Base-by-base conservation (phyloP, 2,888 invertebrate genomes). In the Protonemura montana region DNA sequence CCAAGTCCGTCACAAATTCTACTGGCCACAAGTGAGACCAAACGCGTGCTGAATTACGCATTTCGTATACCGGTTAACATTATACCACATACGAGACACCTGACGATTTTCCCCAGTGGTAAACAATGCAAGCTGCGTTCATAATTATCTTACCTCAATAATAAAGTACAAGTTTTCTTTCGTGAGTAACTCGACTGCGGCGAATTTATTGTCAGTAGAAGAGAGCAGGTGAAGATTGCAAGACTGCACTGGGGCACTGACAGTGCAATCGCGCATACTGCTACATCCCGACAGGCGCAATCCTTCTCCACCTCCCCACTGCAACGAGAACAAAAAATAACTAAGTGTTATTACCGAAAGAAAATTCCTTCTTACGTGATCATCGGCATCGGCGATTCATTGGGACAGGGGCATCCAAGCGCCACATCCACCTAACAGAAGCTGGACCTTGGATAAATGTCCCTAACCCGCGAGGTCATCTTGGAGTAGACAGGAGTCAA, bases 151-250 rank as follows among this genome's bases (percentile, higher is more conserved):
- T 89, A 91, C 91, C 90, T 91, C 91, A 86, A 91, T 91, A 87
- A 90, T 89, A 88, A 91, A 91, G 89, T 91, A 91, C 87, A 91
- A 90, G 59, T 89, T 90, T 88, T 91, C 90, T 88, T 90, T 90
- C 87, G 90, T 90, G 87, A 91, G 90, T 86, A 91, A 90, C 87
- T 91, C 89, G 82, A 91, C 90, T 88, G 91, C 91, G 86, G 90
- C 91, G 89, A 90, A 91, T 87, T 88, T 88, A 86, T 89, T 89
- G 86, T 89, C 90, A 6, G 81, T 30, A 86, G 90, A 90, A 87
- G 89, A 89, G 86, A 90, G 90, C 88, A 89, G 88, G 86, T 90
- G 89, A 87, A 89, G 89, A 88, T 88, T 89, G 89, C 90, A 90
- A 87, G 89, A 89, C 88, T 89, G 89, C 88, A 90, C 89, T 87